phyloP scores from a whole-genome alignment of 1,140 invertebrate species.

The Nymphalis io region DNA sequence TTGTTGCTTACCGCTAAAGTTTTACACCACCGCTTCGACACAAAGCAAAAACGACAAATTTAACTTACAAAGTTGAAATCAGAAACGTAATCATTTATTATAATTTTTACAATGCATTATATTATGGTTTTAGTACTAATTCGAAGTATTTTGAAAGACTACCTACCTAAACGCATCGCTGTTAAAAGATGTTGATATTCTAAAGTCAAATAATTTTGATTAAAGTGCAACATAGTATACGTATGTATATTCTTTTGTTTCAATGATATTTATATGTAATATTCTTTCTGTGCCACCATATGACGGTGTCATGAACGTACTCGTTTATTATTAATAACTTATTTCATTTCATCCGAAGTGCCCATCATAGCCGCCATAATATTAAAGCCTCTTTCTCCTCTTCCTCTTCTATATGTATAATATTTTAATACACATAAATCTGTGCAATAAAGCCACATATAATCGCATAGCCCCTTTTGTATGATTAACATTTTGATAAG shows the following conservation, averaged over 20 bases:
- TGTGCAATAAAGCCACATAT: background rate
- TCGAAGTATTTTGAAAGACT: no score
- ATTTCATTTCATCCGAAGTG: slow-evolving; percentile 3
- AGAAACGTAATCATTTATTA: no score
- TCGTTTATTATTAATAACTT: slow-evolving; percentile 3
- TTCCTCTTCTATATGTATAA: background rate
- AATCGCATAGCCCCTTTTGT: background rate
- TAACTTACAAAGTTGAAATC: no score
- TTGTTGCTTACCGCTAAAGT: background rate
- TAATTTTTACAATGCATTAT: no score
- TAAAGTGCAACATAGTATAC: no score
- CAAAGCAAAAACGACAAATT: no score
- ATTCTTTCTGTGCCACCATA: background rate
- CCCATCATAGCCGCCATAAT: background rate
- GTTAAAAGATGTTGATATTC: no score
- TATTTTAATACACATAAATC: slow-evolving; percentile 9
- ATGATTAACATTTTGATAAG: slow-evolving; percentile 6
- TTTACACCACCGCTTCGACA: background rate
- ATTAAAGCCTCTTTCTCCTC: slow-evolving; percentile 5
- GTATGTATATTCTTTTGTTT: no score
- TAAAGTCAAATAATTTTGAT: no score
- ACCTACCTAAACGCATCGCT: no score
- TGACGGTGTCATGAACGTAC: background rate
- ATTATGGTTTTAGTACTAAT: no score
- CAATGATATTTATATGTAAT: no score